Percentiles rank a stretch among this genome's conserved stretches.
phyloP scores from a whole-genome alignment of 2,888 invertebrate genomes.

The Chrysolina haemoptera region DNA sequence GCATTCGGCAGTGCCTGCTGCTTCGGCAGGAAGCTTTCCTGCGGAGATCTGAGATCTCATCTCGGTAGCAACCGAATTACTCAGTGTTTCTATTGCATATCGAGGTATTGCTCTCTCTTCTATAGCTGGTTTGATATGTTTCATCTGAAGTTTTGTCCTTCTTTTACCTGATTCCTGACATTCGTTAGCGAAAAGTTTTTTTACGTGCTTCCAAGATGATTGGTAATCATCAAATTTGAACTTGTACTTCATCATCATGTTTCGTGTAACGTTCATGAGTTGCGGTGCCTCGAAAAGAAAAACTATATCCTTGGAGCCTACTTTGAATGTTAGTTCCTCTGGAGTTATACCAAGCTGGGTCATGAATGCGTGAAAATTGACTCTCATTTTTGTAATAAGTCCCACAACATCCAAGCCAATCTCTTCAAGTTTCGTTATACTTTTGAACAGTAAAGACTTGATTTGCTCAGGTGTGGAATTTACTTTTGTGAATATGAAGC shows the following conservation, averaged over 20 bases:
- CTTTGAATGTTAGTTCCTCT: conserved; percentile 34
- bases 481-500: conserved; percentile 28
- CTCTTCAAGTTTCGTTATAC: conserved; percentile 25
- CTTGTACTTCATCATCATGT: conserved; percentile 34
- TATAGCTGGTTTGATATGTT: conserved; percentile 29
- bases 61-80: conserved; percentile 35
- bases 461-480: conserved; percentile 22
- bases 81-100: conserved; percentile 33
- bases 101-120: conserved; percentile 8
- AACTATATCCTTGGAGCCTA: conserved; percentile 27
- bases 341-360: conserved; percentile 23
- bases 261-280: conserved; percentile 36
- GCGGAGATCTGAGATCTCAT: conserved; percentile 20
- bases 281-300: conserved; percentile 35
- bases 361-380: conserved; percentile 30
- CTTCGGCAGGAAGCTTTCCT: conserved; percentile 26
- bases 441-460: conserved; percentile 29
- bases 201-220: conserved; percentile 37
- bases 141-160: conserved; percentile 29
- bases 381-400: conserved; percentile 31
- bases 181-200: conserved; percentile 26
- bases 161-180: background rate
- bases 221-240: conserved; percentile 25
- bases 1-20: conserved; percentile 32
- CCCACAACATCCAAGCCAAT: conserved; percentile 31